Evolutionary conservation across 2,888 invertebrate species (phyloP), one percentile per base, ranked within the genome.

Genomic region (Sericinus montela): DNA sequence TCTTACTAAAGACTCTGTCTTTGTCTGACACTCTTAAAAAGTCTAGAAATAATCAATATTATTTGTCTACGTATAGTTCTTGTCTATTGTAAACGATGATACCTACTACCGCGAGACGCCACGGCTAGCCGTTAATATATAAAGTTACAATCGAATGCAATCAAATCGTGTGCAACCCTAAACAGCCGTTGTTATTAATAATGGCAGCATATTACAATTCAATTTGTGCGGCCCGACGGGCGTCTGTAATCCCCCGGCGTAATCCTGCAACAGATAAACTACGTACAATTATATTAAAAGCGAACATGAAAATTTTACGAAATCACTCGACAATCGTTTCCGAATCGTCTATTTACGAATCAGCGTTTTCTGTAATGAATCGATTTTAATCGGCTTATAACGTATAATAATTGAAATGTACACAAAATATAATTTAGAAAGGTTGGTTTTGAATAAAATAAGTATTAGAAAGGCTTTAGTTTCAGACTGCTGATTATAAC

Each of bases 281-380:
- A 71, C 72, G 72, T 69, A 82, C 85, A 85, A 84, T 85, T 84
- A 86, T 84, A 84, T 81, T 83, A 80, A 85, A 80, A 81, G 84
- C 82, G 75, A 80, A 83, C 84, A 75, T 80, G 80, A 80, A 82
- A 79, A 77, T 84, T 68, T 79, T 63, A 69, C 23, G 69, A 73
- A 76, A 80, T 75, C 78, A 69, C 65, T 59, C 63, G 58, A 70
- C 78, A 69, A 75, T 73, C 69, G 71, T 58, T 67, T 71, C 75
- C 72, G 72, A 77, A 72, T 71, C 68, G 13, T 23, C 39, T 14
- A 13, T 40, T 25, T 29, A 3, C 25, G 39, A 46, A 23, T 39
- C 35, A 40, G 45, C 34, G 35, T 39, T 38, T 44, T 51, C 60
- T 59, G 65, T 64, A 58, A 65, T 65, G 63, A 60, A 47, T 39